Evolutionary conservation across 1,140 invertebrate species (phyloP), one percentile per base, ranked within the genome.

Genomic region (Liolophura sinensis): DNA sequence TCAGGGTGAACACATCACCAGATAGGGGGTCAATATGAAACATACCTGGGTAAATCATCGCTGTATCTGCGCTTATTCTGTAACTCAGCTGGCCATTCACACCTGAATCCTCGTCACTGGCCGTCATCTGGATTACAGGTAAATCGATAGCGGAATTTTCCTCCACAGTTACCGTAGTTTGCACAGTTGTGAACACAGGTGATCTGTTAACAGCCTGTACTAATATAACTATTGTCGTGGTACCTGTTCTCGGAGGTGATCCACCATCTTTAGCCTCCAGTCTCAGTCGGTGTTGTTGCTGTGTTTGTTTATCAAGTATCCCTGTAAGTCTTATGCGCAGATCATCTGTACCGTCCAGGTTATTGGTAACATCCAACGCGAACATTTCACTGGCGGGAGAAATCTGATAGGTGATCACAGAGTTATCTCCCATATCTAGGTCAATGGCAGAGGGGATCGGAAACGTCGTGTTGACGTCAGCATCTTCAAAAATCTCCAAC

Each of bases 161-260:
- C 68, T 92, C 92, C 12, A 98, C 85, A 18, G 91, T 93, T 7
- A 91, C 86, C 47, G 90, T 84, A 78, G 96, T 81, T 18, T 60
- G 51, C 14, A 54, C 49, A 31, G 73, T 60, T 11, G 67, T 50
- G 68, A 96, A 93, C 82, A 92, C 89, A 15, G 96, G 97, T 78
- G 94, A 92, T 83, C 98, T 95, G 82, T 98, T 99, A 0, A 95
- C 93, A 82, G 98, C 96, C 81, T 96, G 96, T 0, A 99, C 94
- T 14, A 92, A 92, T 64, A 99, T 92, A 48, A 90, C 88, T 3
- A 99, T 87, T 7, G 92, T 92, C 7, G 94, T 90, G 0, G 93
- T 94, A 15, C 95, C 95, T 3, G 94, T 96, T 85, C 95, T 88
- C 75, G 95, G 63, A 4, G 95, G 95, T 67, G 91, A 89, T 5